Evolutionary conservation across 2,797 vertebrate species (phyloP).

Genomic region (Podarcis siculus): DNA sequence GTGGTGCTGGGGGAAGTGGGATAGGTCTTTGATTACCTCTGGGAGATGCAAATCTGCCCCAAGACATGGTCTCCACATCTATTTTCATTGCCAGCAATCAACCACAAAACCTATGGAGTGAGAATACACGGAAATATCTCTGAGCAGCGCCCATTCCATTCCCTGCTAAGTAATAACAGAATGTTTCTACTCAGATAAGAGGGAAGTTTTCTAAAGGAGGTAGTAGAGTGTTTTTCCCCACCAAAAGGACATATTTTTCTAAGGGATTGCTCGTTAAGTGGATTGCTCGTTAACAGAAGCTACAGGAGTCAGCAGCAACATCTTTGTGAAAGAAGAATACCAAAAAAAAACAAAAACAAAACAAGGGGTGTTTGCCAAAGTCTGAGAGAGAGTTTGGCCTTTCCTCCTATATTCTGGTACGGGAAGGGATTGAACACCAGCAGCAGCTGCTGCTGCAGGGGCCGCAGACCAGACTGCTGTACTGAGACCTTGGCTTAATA

Average conservation of each 20-base stretch:
- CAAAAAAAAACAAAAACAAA: neutral
- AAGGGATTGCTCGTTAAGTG: neutral
- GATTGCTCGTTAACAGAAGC: neutral
- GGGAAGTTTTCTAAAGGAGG: neutral
- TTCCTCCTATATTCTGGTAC: neutral
- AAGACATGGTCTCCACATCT: neutral
- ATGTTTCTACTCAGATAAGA: neutral
- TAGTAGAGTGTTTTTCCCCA: neutral
- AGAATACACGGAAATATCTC: neutral
- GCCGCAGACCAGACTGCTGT: neutral
- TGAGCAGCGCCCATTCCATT: neutral
- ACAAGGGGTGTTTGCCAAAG: neutral
- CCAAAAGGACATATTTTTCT: neutral
- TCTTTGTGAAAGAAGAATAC: neutral
- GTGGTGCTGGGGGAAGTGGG: neutral
- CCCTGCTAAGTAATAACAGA: neutral
- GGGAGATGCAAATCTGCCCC: neutral
- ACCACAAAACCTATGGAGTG: neutral
- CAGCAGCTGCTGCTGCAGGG: neutral
- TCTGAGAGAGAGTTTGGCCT: neutral
- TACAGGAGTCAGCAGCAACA: neutral
- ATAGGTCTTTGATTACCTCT: neutral
- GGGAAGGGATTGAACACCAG: neutral
- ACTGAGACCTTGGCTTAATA: neutral
- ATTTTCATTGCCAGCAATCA: neutral